Conservation (phyloP, 2,113 vertebrate species). For the Arenaria interpres region DNA sequence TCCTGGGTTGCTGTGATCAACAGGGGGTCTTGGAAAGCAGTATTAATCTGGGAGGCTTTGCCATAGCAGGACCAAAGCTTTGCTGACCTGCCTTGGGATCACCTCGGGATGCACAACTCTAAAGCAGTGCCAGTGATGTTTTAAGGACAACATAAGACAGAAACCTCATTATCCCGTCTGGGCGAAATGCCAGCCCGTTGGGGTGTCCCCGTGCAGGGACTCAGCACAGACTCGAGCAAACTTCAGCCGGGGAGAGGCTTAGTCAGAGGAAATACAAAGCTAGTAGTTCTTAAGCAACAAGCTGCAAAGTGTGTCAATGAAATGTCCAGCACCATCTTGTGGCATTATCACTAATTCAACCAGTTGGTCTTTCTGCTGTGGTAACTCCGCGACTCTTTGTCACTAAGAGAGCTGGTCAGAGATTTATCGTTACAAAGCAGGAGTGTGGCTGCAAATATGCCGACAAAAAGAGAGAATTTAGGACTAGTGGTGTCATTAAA, state of each 20-base stretch:
- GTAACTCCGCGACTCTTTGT: neutral
- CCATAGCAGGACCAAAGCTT: neutral
- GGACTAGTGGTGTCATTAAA: neutral
- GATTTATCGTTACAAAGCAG: neutral
- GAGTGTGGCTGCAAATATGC: neutral
- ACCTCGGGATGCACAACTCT: neutral
- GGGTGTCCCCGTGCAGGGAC: neutral
- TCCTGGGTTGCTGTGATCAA: neutral
- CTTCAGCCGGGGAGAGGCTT: neutral
- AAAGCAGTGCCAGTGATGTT: neutral
- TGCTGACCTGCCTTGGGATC: neutral
- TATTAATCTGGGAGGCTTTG: neutral
- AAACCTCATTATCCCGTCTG: neutral
- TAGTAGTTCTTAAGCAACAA: neutral
- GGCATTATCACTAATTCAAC: neutral
- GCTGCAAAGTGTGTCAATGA: neutral
- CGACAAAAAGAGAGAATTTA: neutral
- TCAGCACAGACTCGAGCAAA: neutral
- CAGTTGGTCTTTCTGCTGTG: neutral
- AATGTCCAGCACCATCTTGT: constrained; percentile 54
- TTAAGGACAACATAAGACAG: neutral
- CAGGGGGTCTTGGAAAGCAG: neutral
- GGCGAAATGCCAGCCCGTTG: neutral
- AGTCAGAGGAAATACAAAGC: neutral
- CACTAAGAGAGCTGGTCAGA: neutral